Evolutionary conservation across 1,140 invertebrate genomes (phyloP).

Genomic region (Zaprionus nigranus): DNA sequence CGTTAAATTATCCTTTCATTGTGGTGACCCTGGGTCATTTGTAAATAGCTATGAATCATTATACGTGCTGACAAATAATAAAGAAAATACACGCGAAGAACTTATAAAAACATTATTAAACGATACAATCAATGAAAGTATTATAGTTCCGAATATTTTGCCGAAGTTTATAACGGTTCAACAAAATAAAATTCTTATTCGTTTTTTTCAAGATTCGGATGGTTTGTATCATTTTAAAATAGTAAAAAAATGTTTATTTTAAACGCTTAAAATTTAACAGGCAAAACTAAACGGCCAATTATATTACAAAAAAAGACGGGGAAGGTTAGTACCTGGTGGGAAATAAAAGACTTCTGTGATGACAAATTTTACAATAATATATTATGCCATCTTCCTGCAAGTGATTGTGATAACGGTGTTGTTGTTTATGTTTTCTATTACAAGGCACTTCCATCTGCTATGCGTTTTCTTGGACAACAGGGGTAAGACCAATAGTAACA

Average conservation of each 20-base stretch:
- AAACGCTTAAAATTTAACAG: slow-evolving; percentile 15
- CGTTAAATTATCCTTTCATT: slow-evolving; percentile 46
- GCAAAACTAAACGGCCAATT: slow-evolving; percentile 49
- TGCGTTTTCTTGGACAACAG: slow-evolving; percentile 95
- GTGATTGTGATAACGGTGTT: slow-evolving; percentile 87
- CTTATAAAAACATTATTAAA: slow-evolving; percentile 86
- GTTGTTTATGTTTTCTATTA: slow-evolving; percentile 96
- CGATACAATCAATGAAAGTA: slow-evolving; percentile 84
- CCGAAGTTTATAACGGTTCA: slow-evolving; percentile 94
- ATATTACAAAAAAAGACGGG: slow-evolving; percentile 56
- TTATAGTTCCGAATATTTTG: slow-evolving; percentile 85
- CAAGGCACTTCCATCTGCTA: slow-evolving; percentile 94
- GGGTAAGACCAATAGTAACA: slow-evolving; percentile 88
- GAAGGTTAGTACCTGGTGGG: slow-evolving; percentile 90
- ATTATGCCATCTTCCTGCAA: slow-evolving; percentile 87
- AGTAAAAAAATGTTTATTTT: not conserved
- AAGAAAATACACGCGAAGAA: slow-evolving; percentile 83
- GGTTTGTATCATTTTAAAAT: slow-evolving; percentile 32
- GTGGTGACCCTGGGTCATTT: slow-evolving; percentile 12
- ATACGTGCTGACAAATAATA: slow-evolving; percentile 44
- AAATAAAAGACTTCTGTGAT: slow-evolving; percentile 89
- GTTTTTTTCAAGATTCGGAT: slow-evolving; percentile 57
- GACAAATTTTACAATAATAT: slow-evolving; percentile 84
- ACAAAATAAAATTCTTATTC: slow-evolving; percentile 37
- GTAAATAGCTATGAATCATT: slow-evolving; percentile 40